Evolutionary conservation across 2,888 invertebrate genomes (phyloP), one percentile per base, ranked within the genome.

Genomic region (Neocrepidodera transversa): DNA sequence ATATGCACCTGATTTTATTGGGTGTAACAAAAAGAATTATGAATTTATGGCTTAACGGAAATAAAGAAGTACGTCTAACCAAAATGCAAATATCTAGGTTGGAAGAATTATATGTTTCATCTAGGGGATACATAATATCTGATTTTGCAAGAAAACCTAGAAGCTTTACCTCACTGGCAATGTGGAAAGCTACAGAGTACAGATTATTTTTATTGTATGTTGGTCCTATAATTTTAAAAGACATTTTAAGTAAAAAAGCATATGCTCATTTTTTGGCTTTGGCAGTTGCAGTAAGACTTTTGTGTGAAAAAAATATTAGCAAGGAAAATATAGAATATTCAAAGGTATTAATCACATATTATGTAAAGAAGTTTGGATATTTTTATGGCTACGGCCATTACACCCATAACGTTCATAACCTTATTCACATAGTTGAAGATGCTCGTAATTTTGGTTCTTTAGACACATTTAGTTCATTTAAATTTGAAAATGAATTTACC

Each of bases 401-500:
- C 0, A 26, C 23, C 17, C 36, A 55, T 28, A 55, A 55, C 38
- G 47, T 55, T 45, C 35, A 55, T 55, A 55, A 55, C 36, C 47
- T 38, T 36, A 55, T 55, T 36, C 47, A 55, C 40, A 47, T 55
- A 36, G 30, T 20, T 32, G 53, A 8, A 43, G 42, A 53, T 43
- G 53, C 28, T 1, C 28, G 40, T 30, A 18, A 10, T 20, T 40
- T 30, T 30, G 42, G 51, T 26, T 14, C 30, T 53, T 43, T 42
- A 43, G 53, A 53, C 43, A 32, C 42, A 30, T 53, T 53, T 30
- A 43, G 53, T 53, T 42, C 53, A 53, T 53, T n/a, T n/a, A n/a
- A n/a, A n/a, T n/a, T n/a, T n/a, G n/a, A n/a, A n/a, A n/a, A n/a
- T n/a, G n/a, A n/a, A 23, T 23, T 23, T 3, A 5, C 3, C 7